Evolutionary conservation across 2,888 invertebrate genomes (phyloP), one percentile per base, ranked within the genome.

Genomic region (Lasioglossum vierecki): DNA sequence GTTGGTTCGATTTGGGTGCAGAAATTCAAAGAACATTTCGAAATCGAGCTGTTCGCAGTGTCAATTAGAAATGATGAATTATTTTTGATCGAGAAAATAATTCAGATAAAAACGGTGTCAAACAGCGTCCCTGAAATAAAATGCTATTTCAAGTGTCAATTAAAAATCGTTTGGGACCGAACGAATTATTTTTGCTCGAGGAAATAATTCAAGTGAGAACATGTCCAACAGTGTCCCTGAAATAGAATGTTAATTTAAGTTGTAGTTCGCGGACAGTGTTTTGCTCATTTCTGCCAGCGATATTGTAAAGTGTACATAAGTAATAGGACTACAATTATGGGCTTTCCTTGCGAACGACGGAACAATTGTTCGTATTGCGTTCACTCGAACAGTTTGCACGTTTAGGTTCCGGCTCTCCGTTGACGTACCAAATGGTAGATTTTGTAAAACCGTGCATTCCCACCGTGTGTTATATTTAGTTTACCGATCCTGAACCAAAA

Each of bases 231-330:
- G 46, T 15, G 1, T 46, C 46, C 15, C 15, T 1, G 5, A 15
- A 15, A 18, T 46, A 46, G 4, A 15, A 15, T 18, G 15, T 15
- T 46, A 46, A 1, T 18, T 15, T 46, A 15, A 46, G 15, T 46
- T 15, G 15, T 18, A 18, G 15, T 46, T 46, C 15, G 46, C 15
- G 15, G 6, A 63, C 30, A 30, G 30, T 63, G 26, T 15, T 63
- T 63, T 6, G 30, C 26, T 15, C 63, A 15, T 30, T 30, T 30
- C 63, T 30, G 63, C 26, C 63, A 71, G 46, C 49, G 70, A 49
- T 63, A 74, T n/a, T 84, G 80, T 84, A 68, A 80, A 63, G 26
- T 83, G 84, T 84, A 66, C 57, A 85, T 72, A 84, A 76, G 76
- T 44, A 41, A 66, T 80, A 70, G 49, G 57, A 35, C 18, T 30